Base-by-base conservation (phyloP, 2,888 invertebrate genomes). In the Tinea semifulvella region DNA sequence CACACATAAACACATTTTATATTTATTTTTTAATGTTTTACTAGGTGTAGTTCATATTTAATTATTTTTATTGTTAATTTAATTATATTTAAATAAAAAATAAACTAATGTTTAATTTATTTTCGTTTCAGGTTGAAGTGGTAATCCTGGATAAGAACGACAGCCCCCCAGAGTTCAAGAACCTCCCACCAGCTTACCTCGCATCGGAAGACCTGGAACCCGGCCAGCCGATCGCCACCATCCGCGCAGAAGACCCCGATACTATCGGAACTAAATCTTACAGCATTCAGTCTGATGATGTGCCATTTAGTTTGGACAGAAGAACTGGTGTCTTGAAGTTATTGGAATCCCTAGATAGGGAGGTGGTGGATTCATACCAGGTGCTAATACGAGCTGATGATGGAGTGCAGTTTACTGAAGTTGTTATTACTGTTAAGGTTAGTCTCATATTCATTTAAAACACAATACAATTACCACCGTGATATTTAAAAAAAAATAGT, bases 121-220 rank as follows among this genome's bases (percentile, higher is more conserved):
- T 56, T 58, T 63, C 53, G 56, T 86, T 85, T 17, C 88, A 96
- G 95, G 91, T 95, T 55, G 87, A 87, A 68, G 88, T 96, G 54
- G 88, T 87, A 46, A 89, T 96, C 44, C 69, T 92, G 65, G 97
- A 97, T 77, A 91, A 91, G 73, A 97, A 97, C 70, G 97, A 97
- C 82, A 94, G 93, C 59, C 94, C 96, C n/a, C 97, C 97, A 2
- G 86, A 88, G 45, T 94, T 94, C 82, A 87, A 86, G 55, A 87
- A 89, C 50, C 85, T 88, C 25, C 89, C 89, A 11, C 76, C 89
- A 55, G 85, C 85, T 42, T 91, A 88, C 65, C 83, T 86, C 46
- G 89, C 94, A 1, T 93, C 94, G 1, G 95, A 96, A 66, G 94
- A 95, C 65, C 83, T 93, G 48, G 88, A 91, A 26, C 88, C 90